Evolutionary conservation across 2,797 vertebrate species (phyloP).

Genomic region (Petrocephalus schoutedeni): DNA sequence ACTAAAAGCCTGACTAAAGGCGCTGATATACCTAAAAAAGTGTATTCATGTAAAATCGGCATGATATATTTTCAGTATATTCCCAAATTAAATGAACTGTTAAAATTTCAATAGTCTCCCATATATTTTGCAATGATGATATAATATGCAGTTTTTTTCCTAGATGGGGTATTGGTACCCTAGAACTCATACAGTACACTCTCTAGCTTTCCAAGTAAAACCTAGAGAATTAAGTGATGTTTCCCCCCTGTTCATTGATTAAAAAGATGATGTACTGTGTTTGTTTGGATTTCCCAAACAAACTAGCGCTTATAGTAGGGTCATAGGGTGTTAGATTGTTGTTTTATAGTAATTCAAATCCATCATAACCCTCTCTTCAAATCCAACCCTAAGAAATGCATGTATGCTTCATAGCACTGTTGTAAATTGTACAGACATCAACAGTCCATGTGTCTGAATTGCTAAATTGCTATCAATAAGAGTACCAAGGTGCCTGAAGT

Average conservation of each 20-base stretch:
- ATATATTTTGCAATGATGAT: not conserved
- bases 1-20: not conserved
- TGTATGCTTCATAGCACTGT: not conserved
- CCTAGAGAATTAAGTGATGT: not conserved
- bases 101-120: not conserved
- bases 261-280: not conserved
- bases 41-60: not conserved
- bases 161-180: not conserved
- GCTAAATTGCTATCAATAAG: not conserved
- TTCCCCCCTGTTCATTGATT: not conserved
- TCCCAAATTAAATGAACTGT: not conserved
- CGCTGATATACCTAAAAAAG: not conserved
- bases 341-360: not conserved
- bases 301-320: not conserved
- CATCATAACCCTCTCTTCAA: not conserved
- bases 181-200: not conserved
- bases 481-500: not conserved
- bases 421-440: not conserved
- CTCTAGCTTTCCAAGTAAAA: not conserved
- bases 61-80: not conserved
- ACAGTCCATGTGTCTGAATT: not conserved
- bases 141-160: not conserved
- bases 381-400: not conserved
- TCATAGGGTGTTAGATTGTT: not conserved
- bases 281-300: not conserved